These are phyloP conservation scores for Notamacropus eugenii DNA, from an alignment of 2,797 vertebrate genomes.

Conservation along the genomic window DNA sequence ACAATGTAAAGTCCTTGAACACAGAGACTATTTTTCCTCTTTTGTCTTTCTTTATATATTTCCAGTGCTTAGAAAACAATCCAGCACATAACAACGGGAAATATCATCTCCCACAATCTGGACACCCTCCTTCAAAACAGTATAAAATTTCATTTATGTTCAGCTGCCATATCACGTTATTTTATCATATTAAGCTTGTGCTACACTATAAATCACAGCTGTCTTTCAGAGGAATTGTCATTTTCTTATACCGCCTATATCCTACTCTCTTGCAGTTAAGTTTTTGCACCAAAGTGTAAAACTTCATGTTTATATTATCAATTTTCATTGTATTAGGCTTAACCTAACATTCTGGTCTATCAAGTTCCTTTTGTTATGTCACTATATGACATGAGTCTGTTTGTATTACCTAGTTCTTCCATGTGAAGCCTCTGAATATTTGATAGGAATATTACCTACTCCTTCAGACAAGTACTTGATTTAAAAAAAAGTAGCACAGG, in stretches of 20 bases:
- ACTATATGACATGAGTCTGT: not conserved
- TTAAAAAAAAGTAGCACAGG: not conserved
- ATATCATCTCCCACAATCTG: not conserved
- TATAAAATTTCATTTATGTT: not conserved
- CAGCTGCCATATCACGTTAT: not conserved
- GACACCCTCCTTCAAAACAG: not conserved
- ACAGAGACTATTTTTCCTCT: not conserved
- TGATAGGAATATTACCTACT: not conserved
- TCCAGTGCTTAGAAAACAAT: not conserved
- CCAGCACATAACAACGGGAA: not conserved
- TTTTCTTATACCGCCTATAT: not conserved
- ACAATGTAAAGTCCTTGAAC: not conserved
- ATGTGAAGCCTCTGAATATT: not conserved
- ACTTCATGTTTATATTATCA: not conserved
- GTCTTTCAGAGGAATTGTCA: not conserved
- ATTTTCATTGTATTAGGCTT: not conserved
- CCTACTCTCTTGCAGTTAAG: not conserved
- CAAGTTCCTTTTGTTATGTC: not conserved
- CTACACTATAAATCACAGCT: not conserved
- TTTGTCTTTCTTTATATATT: not conserved
- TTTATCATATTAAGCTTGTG: not conserved
- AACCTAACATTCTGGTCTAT: not conserved
- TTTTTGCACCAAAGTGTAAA: not conserved
- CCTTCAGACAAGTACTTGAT: not conserved
- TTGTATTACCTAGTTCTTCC: not conserved